Conservation (phyloP, 2,113 vertebrate species). For the Bambusicola thoracicus region DNA sequence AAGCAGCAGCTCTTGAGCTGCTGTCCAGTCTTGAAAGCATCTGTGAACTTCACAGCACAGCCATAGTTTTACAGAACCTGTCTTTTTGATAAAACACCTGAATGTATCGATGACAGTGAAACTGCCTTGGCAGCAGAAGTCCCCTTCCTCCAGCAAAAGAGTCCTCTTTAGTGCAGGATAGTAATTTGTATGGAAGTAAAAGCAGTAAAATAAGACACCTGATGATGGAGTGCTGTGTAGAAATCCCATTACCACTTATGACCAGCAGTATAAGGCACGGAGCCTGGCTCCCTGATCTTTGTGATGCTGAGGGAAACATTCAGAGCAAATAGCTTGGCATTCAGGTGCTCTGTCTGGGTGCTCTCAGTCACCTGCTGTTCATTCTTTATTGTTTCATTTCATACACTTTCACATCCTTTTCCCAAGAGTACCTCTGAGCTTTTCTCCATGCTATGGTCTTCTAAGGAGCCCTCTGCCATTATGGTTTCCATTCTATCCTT, state of each 20-base stretch:
- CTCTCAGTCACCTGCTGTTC: not conserved
- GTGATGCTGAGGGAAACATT: not conserved
- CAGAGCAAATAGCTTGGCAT: not conserved
- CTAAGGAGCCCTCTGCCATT: not conserved
- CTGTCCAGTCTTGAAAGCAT: not conserved
- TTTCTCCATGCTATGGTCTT: not conserved
- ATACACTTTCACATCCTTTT: not conserved
- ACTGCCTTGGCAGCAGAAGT: not conserved
- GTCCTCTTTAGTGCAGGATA: not conserved
- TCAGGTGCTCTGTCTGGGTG: not conserved
- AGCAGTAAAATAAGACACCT: not conserved
- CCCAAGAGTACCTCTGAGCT: not conserved
- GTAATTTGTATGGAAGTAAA: not conserved
- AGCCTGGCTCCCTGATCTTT: not conserved
- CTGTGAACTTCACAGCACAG: not conserved
- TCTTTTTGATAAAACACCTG: not conserved
- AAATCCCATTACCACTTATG: not conserved
- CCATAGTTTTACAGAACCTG: not conserved
- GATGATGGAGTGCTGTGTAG: not conserved
- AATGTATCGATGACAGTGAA: not conserved
- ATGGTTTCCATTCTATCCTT: not conserved
- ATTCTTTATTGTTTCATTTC: not conserved
- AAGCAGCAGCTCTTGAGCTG: not conserved
- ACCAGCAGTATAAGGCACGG: not conserved
- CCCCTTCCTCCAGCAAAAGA: not conserved